phyloP scores from a whole-genome alignment of 2,113 vertebrate species.

The Theropithecus gelada region DNA sequence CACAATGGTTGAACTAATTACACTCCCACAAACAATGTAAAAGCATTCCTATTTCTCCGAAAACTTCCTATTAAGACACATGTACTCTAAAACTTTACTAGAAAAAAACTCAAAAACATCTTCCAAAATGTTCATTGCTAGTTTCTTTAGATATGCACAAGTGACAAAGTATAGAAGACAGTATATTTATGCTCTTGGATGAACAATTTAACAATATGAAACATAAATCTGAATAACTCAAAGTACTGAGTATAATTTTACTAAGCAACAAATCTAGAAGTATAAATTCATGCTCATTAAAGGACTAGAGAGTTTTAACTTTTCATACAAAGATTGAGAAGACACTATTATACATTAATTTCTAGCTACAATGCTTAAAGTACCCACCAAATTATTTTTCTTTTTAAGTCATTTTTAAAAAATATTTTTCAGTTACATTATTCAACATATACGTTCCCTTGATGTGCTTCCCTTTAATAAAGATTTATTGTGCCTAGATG shows the following conservation, averaged over 20 bases:
- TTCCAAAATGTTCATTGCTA: constrained; percentile 46
- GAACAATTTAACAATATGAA: constrained; percentile 65
- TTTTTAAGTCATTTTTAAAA: not conserved
- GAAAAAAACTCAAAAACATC: constrained; percentile 33
- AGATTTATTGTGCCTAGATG: not conserved
- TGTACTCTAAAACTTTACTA: constrained; percentile 25
- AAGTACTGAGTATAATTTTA: constrained; percentile 43
- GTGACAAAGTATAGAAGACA: constrained; percentile 52
- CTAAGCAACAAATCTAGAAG: constrained; percentile 66
- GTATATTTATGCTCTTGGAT: constrained; percentile 60
- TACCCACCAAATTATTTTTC: constrained; percentile 1
- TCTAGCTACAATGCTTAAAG: constrained; percentile 59
- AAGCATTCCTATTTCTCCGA: not conserved
- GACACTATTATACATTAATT: constrained; percentile 39
- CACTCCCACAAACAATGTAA: too few species aligned
- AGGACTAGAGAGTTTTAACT: constrained; percentile 9
- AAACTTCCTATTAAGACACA: constrained; percentile 25
- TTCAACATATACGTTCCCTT: constrained; percentile 28
- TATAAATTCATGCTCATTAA: constrained; percentile 57
- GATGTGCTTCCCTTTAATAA: constrained; percentile 47
- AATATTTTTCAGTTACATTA: not conserved
- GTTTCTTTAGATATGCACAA: constrained; percentile 53
- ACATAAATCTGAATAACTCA: constrained; percentile 50
- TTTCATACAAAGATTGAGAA: constrained; percentile 50
- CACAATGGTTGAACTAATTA: too few species aligned